A percentile compares a stretch with the other conserved stretches of the same genome.
Evolutionary conservation across 2,888 invertebrate species (phyloP).

Genomic region (Galerucella calmariensis): DNA sequence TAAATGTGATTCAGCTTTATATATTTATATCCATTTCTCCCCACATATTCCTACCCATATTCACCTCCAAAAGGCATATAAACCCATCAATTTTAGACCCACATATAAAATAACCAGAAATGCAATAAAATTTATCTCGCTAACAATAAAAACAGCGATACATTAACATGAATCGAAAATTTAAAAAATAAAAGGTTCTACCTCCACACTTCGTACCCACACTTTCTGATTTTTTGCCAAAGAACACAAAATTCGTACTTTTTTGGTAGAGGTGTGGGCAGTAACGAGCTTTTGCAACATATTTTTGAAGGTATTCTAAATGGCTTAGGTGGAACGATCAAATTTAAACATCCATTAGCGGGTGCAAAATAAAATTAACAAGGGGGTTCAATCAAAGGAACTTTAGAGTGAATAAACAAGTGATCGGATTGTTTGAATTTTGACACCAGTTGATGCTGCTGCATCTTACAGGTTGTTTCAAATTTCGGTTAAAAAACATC

Average conservation of each 20-base stretch:
- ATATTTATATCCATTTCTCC: neutral
- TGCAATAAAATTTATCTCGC: constrained; percentile 21
- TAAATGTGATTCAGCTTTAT: neutral
- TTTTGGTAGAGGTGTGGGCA: constrained; percentile 12
- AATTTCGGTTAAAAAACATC: too few relatives aligned
- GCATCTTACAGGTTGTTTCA: too few relatives aligned
- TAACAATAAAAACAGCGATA: constrained; percentile 4
- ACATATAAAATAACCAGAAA: constrained; percentile 18
- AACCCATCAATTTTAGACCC: constrained; percentile 23
- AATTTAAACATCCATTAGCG: neutral
- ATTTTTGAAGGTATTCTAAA: constrained; percentile 7
- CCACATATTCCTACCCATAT: neutral
- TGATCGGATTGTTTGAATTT: too few relatives aligned
- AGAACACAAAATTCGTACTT: constrained; percentile 15
- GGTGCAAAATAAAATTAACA: neutral
- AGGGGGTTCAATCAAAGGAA: neutral
- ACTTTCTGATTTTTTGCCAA: neutral
- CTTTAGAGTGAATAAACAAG: too few relatives aligned
- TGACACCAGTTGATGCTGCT: too few relatives aligned
- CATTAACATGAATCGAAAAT: constrained; percentile 26
- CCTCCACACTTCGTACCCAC: constrained; percentile 10
- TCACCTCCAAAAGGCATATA: constrained; percentile 9
- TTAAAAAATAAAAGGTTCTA: constrained; percentile 20
- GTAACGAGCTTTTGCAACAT: constrained; percentile 2
- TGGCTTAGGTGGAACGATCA: neutral